Percentiles rank a stretch among this genome's conserved stretches.
These are phyloP conservation scores for Austrolebias charrua DNA, from an alignment of 2,797 vertebrate genomes.

Conservation along the genomic window DNA sequence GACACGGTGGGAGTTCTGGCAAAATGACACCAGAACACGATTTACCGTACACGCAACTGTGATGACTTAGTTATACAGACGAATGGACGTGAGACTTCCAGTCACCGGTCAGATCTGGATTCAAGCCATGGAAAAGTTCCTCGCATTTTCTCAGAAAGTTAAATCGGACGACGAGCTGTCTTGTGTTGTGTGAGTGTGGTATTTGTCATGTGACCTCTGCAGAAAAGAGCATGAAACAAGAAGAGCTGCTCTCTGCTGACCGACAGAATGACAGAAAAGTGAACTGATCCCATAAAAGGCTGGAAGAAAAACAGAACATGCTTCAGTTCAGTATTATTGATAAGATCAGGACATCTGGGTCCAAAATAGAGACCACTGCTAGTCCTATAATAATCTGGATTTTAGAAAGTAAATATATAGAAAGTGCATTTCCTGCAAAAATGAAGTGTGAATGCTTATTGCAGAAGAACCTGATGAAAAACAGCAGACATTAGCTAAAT, in stretches of 20 bases:
- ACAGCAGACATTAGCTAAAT: no score
- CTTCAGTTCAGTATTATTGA: slow-evolving; percentile 28
- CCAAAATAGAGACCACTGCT: slow-evolving; percentile 7
- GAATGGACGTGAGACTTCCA: slow-evolving; percentile 42
- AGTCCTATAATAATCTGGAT: neutral
- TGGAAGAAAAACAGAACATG: slow-evolving; percentile 29
- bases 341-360: slow-evolving; percentile 19
- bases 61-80: slow-evolving; percentile 37
- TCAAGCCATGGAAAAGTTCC: slow-evolving; percentile 54
- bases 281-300: slow-evolving; percentile 31
- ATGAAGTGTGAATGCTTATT: no score
- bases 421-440: no score
- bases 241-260: slow-evolving; percentile 19
- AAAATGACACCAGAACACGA: slow-evolving; percentile 23
- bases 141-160: slow-evolving; percentile 36
- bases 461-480: no score
- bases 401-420: slow-evolving; percentile 13
- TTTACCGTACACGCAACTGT: slow-evolving; percentile 18
- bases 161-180: slow-evolving; percentile 29
- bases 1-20: slow-evolving; percentile 64
- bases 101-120: slow-evolving; percentile 36
- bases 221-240: slow-evolving; percentile 35
- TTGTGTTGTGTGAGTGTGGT: slow-evolving; percentile 19
- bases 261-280: slow-evolving; percentile 21
- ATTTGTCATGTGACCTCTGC: slow-evolving; percentile 46